Percentiles rank a stretch among this genome's conserved stretches.
phyloP scores from a whole-genome alignment of 2,888 invertebrate genomes.

The Euspilapteryx auroguttella region DNA sequence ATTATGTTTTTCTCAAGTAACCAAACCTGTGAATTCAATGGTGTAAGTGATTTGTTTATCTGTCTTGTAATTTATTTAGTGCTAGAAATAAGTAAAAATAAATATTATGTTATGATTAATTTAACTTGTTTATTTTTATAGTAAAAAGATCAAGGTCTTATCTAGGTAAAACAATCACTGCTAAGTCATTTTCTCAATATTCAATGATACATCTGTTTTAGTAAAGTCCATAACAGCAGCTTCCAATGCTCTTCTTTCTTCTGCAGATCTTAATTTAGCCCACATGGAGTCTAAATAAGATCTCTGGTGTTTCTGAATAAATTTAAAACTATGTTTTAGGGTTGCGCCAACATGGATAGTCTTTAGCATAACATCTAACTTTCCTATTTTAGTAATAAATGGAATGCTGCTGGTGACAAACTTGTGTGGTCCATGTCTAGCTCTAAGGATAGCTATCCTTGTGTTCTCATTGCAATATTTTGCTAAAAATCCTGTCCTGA shows the following conservation, averaged over 20 bases:
- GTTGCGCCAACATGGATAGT: slow-evolving; percentile 79
- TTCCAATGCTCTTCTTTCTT: slow-evolving; percentile 62
- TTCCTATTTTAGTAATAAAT: slow-evolving; percentile 67
- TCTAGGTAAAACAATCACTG: too few relatives aligned
- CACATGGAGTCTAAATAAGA: slow-evolving; percentile 66
- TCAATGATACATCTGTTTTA: slow-evolving; percentile 43
- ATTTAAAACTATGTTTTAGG: slow-evolving; percentile 76
- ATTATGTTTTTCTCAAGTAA: too few relatives aligned
- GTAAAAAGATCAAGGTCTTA: too few relatives aligned
- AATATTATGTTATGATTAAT: too few relatives aligned
- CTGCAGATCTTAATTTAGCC: slow-evolving; percentile 62
- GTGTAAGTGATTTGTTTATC: too few relatives aligned
- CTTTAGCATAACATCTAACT: slow-evolving; percentile 60
- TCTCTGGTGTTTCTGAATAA: slow-evolving; percentile 69
- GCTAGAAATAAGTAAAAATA: too few relatives aligned
- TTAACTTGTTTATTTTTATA: too few relatives aligned
- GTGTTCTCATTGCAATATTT: slow-evolving; percentile 81
- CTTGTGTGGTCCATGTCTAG: slow-evolving; percentile 74
- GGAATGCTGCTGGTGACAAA: slow-evolving; percentile 71
- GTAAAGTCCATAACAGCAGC: slow-evolving; percentile 44
- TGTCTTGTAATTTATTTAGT: too few relatives aligned
- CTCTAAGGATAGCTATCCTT: slow-evolving; percentile 71
- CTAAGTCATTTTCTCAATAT: slow-evolving; percentile 37
- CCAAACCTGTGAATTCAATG: too few relatives aligned
- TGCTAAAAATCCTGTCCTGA: slow-evolving; percentile 70